Evolutionary conservation across 2,113 vertebrate genomes (phyloP).

Genomic region (Oryzias melastigma): DNA sequence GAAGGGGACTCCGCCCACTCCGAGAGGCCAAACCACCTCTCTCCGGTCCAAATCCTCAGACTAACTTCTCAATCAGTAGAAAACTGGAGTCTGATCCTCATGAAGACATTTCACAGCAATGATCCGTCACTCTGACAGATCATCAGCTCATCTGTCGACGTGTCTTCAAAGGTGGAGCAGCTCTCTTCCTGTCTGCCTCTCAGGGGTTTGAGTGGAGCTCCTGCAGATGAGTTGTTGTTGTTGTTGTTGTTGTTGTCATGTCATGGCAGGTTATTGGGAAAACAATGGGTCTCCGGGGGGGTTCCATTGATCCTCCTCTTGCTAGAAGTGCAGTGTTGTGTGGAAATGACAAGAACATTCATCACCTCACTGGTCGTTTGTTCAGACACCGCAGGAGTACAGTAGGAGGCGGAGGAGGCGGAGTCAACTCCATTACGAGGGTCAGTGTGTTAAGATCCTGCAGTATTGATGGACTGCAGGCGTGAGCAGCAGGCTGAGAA

Average conservation of each 20-base stretch:
- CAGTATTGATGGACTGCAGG: background rate
- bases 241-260: background rate
- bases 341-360: slow-evolving; percentile 55
- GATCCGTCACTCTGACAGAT: background rate
- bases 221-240: slow-evolving; percentile 25
- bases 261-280: slow-evolving; percentile 21
- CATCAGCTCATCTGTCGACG: background rate
- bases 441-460: background rate
- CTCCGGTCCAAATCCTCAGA: no score
- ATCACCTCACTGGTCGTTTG: slow-evolving; percentile 41
- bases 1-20: no score
- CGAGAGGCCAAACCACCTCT: no score
- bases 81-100: no score
- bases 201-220: background rate
- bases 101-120: no score
- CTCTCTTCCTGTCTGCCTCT: slow-evolving; percentile 2
- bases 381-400: slow-evolving; percentile 19
- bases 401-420: background rate
- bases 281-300: slow-evolving; percentile 19
- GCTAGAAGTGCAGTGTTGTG: slow-evolving; percentile 32
- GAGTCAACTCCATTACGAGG: background rate
- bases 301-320: slow-evolving; percentile 42
- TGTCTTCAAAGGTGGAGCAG: slow-evolving; percentile 12
- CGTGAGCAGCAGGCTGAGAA: background rate
- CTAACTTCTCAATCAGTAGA: no score